Base-by-base conservation (phyloP, 2,797 vertebrate species). In the Octomys mimax region DNA sequence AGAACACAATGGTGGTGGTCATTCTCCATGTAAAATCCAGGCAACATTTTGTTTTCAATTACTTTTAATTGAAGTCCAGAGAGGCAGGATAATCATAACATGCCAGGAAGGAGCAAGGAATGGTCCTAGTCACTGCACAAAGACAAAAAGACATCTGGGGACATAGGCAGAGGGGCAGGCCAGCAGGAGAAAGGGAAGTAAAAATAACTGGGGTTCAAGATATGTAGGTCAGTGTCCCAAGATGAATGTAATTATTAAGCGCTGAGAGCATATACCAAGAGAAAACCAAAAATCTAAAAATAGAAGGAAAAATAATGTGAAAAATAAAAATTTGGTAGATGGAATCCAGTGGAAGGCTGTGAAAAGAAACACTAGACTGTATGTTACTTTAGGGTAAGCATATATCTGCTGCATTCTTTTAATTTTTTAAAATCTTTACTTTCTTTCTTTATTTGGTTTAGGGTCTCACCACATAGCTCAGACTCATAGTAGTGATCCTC, bases 1-100 rank as follows among this genome's bases (percentile, higher is more conserved):
- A 80, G 11, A 36, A 36, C 7, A 54, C 2, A 3, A 6, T 5
- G 11, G 6, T 46, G 10, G 19, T 54, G 28, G 31, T 2, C 0
- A 59, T 19, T 54, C 2, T 81, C 8, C 64, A 49, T 46, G 42
- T 4, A 42, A 14, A 81, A 22, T 24, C 6, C 9, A 16, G 28
- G 59, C 46, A 61, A 1, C 18, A n/a, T 16, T 71, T 73, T 62
- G 26, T 12, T 13, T 87, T 82, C 16, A 36, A 33, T 42, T 49
- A 26, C 62, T 64, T 93, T 91, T 12, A 75, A 19, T 22, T 89
- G 26, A 71, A 59, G 14, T 70, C 16, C 33, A 80, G 18, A 42
- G 12, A 73, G 54, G 21, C 36, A 11, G 9, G 8, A 57, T 85
- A 68, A 62, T 57, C 19, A 22, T 6, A 46, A 8, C 3, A 62